Base-by-base conservation (phyloP, 2,888 invertebrate species). In the Eucera pruinosa region DNA sequence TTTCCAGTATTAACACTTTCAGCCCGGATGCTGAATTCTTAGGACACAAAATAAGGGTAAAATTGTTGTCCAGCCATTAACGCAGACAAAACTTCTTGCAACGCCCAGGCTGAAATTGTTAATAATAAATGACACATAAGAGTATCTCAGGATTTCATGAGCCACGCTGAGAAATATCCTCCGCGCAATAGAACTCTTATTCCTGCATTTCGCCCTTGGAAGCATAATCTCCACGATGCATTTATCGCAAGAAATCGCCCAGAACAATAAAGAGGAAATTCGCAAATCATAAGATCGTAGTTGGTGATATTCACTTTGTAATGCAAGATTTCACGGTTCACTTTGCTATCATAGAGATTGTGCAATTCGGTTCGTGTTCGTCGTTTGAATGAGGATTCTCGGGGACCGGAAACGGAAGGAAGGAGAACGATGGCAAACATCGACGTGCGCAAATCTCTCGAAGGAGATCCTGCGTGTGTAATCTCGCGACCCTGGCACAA, bases 401-500 rank as follows among this genome's bases (percentile, higher is more conserved):
- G 15, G 18, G 25, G 45, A 30, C 11, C 45, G 50, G 11, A 52
- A 52, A 15, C 33, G 41, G 9, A 18, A 25, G 25, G 1, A 57
- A 23, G 3, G 11, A 23, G 9, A 54, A 48, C 58, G 25, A 27
- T 33, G 57, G 36, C 5, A 25, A 50, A 6, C 15, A 57, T 54
- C 47, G 62, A 67, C 64, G 54, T 54, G 52, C 36, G 62, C 77
- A 36, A 58, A 74, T 69, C 75, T 48, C 39, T 27, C 18, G 36
- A 18, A 50, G 18, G 48, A 45, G 43, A 55, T 11, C n/a, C 23
- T 23, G 9, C 15, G 33, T 43, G 57, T 11, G 45, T 58, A n/a
- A 43, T 33, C 39, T 30, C 57, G 69, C 75, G 80, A 80, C 58
- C 82, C 70, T 62, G 77, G 70, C 77, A 67, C 71, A 65, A 43